These are phyloP conservation scores for Clivina fossor DNA, from an alignment of 2,888 invertebrate genomes.

Conservation along the genomic window DNA sequence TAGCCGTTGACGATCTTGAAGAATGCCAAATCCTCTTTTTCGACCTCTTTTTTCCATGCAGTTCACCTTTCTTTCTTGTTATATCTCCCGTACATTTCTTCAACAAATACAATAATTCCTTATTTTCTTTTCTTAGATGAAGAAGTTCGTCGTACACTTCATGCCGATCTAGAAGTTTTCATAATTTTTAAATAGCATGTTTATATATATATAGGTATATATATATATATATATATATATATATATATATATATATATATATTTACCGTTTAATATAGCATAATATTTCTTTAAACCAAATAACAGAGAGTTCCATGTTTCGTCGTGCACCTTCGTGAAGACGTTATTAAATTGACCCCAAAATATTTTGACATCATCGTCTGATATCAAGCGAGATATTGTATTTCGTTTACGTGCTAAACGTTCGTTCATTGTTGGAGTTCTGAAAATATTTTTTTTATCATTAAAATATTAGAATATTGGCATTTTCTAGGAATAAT, in stretches of 20 bases:
- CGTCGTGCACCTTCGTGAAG: conserved; percentile 63
- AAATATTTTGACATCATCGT: conserved; percentile 63
- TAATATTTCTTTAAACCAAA: conserved; percentile 67
- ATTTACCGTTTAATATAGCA: conserved; percentile 44
- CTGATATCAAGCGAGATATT: conserved; percentile 58
- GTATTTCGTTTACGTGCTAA: conserved; percentile 50
- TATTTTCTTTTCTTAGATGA: conserved; percentile 66
- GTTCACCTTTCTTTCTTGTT: background rate
- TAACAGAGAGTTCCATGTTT: conserved; percentile 70
- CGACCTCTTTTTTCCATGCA: no score
- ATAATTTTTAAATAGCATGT: no score
- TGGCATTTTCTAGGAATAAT: no score
- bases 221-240: no score
- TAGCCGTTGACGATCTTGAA: no score
- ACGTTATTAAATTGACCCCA: conserved; percentile 67
- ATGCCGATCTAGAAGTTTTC: conserved; percentile 49
- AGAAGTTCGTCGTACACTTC: conserved; percentile 67
- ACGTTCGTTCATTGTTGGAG: conserved; percentile 49
- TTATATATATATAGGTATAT: no score
- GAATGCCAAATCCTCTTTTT: no score
- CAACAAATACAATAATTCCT: conserved; percentile 67
- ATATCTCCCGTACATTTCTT: conserved; percentile 54
- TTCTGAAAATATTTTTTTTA: conserved; percentile 42
- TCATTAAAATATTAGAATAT: no score
- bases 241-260: background rate